These are phyloP conservation scores for Vidua chalybeata DNA, from an alignment of 2,113 vertebrate genomes.

Conservation along the genomic window DNA sequence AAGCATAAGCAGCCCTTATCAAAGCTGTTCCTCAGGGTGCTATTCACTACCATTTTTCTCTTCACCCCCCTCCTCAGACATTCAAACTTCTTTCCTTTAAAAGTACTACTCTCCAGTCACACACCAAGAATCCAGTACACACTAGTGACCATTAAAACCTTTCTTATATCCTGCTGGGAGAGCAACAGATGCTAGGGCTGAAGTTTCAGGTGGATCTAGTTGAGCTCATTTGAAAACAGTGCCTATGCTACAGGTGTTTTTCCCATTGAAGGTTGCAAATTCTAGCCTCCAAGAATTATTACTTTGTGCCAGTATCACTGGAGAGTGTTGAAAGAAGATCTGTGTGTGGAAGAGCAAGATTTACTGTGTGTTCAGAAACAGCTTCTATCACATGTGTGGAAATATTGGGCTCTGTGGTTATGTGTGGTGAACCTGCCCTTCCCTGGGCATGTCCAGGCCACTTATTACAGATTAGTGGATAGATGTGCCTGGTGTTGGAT, in stretches of 20 bases:
- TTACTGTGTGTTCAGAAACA: background rate
- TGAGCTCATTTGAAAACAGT: background rate
- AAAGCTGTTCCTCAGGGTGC: background rate
- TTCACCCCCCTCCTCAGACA: background rate
- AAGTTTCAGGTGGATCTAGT: background rate
- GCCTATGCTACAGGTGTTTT: background rate
- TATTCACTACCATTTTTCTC: too few species aligned
- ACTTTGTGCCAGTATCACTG: background rate
- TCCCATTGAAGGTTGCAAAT: background rate
- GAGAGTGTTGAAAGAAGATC: background rate
- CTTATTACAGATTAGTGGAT: background rate
- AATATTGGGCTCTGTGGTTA: background rate
- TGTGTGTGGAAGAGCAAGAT: background rate
- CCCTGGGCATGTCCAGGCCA: accelerated
- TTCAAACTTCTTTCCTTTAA: background rate
- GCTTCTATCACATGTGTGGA: background rate
- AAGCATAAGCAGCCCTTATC: background rate
- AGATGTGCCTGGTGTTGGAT: background rate
- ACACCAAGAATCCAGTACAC: accelerated
- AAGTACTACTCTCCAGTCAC: accelerated
- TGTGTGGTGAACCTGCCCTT: background rate
- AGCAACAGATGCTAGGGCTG: background rate
- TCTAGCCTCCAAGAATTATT: background rate
- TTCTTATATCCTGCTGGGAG: background rate
- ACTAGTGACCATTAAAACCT: accelerated